Evolutionary conservation across 2,113 vertebrate species (phyloP).

Genomic region (Taxidea taxus): DNA sequence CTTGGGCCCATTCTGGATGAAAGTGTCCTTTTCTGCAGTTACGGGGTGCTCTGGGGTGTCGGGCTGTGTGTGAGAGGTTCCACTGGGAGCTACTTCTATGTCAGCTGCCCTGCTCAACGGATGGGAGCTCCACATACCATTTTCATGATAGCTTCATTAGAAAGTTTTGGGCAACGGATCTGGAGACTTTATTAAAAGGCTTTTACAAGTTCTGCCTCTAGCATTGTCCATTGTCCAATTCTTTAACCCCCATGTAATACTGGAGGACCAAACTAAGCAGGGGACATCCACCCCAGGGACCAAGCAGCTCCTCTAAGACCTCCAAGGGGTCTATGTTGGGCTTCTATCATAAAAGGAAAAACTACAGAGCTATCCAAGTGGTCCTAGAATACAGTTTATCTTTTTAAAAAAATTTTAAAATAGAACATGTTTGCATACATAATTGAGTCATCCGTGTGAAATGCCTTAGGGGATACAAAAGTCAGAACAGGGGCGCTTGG

Average conservation of each 20-base stretch:
- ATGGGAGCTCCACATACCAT: not conserved
- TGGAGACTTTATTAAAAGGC: not conserved
- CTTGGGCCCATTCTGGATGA: not conserved
- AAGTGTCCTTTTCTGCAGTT: not conserved
- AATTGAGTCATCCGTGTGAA: not conserved
- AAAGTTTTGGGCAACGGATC: not conserved
- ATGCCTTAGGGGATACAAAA: not conserved
- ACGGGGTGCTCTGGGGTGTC: not conserved
- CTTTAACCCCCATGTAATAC: not conserved
- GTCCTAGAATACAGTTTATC: not conserved
- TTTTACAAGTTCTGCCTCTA: not conserved
- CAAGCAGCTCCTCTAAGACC: not conserved
- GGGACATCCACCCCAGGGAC: slow-evolving; percentile 19
- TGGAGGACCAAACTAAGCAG: slow-evolving; percentile 60
- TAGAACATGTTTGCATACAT: not conserved
- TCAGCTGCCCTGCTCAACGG: not conserved
- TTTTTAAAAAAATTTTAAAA: not conserved
- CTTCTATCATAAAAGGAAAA: not conserved
- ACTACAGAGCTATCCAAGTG: not conserved
- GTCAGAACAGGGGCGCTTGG: too few species aligned
- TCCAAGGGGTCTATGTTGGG: too few species aligned
- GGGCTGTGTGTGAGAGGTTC: accelerated
- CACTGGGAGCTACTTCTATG: not conserved
- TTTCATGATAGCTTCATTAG: not conserved
- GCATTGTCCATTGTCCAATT: not conserved